Conservation (phyloP, 2,797 vertebrate species). For the Simalia tracyae region DNA sequence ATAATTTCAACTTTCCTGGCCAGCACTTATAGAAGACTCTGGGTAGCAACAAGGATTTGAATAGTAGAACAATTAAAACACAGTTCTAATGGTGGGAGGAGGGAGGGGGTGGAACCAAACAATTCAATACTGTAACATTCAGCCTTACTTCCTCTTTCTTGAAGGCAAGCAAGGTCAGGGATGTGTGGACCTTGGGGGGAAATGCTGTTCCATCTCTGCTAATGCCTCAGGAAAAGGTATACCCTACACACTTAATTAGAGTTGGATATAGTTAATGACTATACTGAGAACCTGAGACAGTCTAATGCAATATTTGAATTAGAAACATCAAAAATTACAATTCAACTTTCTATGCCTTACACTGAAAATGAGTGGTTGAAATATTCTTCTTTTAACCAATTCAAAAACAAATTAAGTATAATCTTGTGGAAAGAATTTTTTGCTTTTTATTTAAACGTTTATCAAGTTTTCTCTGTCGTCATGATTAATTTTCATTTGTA, state of each 20-base stretch:
- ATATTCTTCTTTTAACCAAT: not conserved
- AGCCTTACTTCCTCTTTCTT: not conserved
- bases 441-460: not conserved
- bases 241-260: not conserved
- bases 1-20: not conserved
- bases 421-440: not conserved
- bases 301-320: not conserved
- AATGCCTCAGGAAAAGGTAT: not conserved
- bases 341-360: not conserved
- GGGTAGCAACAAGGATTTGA: not conserved
- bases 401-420: not conserved
- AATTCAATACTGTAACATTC: not conserved
- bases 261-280: not conserved
- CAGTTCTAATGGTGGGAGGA: not conserved
- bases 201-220: not conserved
- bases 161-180: not conserved
- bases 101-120: not conserved
- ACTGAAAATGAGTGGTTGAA: not conserved
- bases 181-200: not conserved
- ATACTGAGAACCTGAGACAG: not conserved
- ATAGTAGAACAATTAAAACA: not conserved
- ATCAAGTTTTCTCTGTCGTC: not conserved
- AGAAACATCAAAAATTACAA: not conserved
- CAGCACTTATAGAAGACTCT: not conserved
- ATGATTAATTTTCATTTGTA: not conserved